Conservation (phyloP, 2,113 vertebrate genomes). For the human (Homo sapiens) region GRCh38 chr2:176826501-176827000, state of each 20-base stretch:
- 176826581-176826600: not conserved
- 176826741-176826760: constrained; percentile 10
- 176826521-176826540: not conserved
- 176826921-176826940: constrained; percentile 10
- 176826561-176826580: not conserved
- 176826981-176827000: not conserved
- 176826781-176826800: not conserved
- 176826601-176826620: not conserved
- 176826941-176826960: not conserved
- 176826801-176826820: not conserved
- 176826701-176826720: not conserved
- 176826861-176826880: not conserved
- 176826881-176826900: not conserved
- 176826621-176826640: not conserved
- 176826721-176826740: not conserved
- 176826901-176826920: not conserved
- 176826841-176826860: not conserved
- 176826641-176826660: not conserved
- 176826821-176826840: not conserved
- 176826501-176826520: not conserved
- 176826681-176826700: not conserved
- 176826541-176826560: not conserved
- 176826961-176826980: not conserved
- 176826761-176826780: not conserved
- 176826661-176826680: not conserved